phyloP scores from a whole-genome alignment of 2,888 invertebrate species.

The Bugulina stolonifera region DNA sequence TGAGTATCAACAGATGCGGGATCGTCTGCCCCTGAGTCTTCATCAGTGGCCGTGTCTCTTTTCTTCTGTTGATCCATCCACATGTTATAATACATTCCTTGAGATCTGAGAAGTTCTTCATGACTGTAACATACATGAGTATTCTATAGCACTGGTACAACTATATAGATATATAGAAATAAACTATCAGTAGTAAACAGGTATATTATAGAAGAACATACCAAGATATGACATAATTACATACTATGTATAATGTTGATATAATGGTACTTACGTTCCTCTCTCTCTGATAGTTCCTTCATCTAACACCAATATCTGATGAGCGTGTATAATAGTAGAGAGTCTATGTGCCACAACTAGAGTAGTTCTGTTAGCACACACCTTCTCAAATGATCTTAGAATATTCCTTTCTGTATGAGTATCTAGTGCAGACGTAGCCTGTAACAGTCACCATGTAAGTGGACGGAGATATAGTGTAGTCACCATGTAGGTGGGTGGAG shows the following conservation, averaged over 20 bases:
- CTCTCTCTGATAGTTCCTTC: conserved; percentile 87
- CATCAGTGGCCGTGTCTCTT: no score
- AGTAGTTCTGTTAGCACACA: conserved; percentile 81
- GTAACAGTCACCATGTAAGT: no score
- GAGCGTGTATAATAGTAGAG: conserved; percentile 88
- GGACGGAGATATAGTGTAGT: no score
- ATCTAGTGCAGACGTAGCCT: conserved; percentile 74
- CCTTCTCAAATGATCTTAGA: conserved; percentile 69
- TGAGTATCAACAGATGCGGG: neutral
- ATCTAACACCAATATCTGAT: conserved; percentile 85
- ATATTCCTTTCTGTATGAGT: conserved; percentile 89
- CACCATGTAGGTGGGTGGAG: no score
- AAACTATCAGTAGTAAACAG: no score
- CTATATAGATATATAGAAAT: no score
- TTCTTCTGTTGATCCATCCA: conserved; percentile 79
- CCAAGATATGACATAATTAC: no score
- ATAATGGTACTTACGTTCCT: conserved; percentile 69
- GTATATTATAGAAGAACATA: no score
- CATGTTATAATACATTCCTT: conserved; percentile 80
- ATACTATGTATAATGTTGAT: no score
- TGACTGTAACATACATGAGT: conserved; percentile 69
- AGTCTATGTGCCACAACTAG: conserved; percentile 85
- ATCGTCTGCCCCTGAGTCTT: conserved; percentile 6
- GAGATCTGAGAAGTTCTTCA: conserved; percentile 63
- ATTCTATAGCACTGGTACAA: no score